Base-by-base conservation (phyloP, 2,797 vertebrate genomes). In the Sandelia bainsii region DNA sequence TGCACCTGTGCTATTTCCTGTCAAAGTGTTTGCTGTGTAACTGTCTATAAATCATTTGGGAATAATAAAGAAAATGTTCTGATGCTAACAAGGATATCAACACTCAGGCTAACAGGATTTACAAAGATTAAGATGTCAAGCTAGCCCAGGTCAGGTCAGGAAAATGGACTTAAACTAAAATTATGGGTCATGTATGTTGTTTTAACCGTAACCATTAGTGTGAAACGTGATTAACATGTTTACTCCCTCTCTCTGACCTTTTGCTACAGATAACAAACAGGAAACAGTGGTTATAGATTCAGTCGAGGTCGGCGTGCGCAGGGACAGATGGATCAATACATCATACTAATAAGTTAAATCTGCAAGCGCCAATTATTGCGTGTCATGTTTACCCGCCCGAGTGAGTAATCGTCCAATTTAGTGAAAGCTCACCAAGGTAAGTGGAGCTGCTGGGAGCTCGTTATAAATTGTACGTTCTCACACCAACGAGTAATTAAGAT, bases 381-480 rank as follows among this genome's bases (percentile, higher is more conserved):
- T 85, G 90, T 92, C 93, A 91, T 91, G 93, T 94, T 92, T 89
- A 87, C 81, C 81, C 79, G 65, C 61, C 77, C 69, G 72, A 63
- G 87, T 93, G 91, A 94, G 89, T 93, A 93, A 95, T 92, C 79
- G 80, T 80, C 85, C 91, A 93, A 92, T 93, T 93, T 93, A 87
- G 87, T 17, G 60, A 89, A 87, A 87, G 84, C 91, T 87, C 75
- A 58, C 75, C 49, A 59, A 89, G 92, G 87, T 92, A 83, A 92
- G 87, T 70, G 83, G 85, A 76, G 87, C 83, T 79, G 81, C 70
- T 48, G 71, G 80, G 76, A 74, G 86, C 83, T 85, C 61, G 76
- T 92, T 93, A 93, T 90, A 80, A 90, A 92, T 91, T 62, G 54
- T 62, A 70, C 58, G 58, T 68, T 73, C 75, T 58, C 65, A 57